Evolutionary conservation across 1,140 invertebrate genomes (phyloP), one percentile per base, ranked within the genome.

Genomic region (Macrosteles quadrilineatus): DNA sequence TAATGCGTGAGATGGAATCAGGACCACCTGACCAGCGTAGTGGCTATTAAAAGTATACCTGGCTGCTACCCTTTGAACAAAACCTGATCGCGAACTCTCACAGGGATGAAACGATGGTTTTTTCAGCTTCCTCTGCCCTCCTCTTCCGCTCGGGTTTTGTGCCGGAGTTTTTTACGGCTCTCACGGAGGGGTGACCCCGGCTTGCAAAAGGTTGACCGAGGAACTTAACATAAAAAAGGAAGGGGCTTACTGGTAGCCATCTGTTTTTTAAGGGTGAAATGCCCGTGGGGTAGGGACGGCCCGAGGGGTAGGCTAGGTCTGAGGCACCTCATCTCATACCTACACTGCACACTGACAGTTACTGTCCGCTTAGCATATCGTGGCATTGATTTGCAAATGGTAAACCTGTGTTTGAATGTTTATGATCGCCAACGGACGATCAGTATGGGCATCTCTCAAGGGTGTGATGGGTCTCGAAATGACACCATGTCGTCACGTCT

Each of bases 241-340:
- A 69, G 29, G 63, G 63, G 63, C 36, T 47, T 67, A 50, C 65
- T 71, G 69, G 69, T 71, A 71, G 69, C 69, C 69, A 71, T 71
- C 69, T 71, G 69, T 71, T 71, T 71, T 71, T 71, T 71, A 71
- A 64, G 32, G 63, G 69, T 63, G 57, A 63, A 45, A 62, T 63
- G 47, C 30, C 66, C 50, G 47, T 53, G 31, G 45, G 66, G 45
- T 50, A 32, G 66, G 23, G 12, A 21, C 45, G 25, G 47, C 43
- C 45, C 11, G 66, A 53, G 66, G 47, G 43, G 50, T 30, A 21
- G 21, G 12, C 32, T n/a, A n/a, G n/a, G 32, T 36, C 32, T 36
- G 14, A 6, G n/a, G 55, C 55, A 21, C 27, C 19, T 31, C 27
- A 21, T n/a, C 19, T 31, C 27, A 27, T 6, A 14, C 47, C 21